Base-by-base conservation (phyloP, 2,888 invertebrate species). In the Andrena bucephala region DNA sequence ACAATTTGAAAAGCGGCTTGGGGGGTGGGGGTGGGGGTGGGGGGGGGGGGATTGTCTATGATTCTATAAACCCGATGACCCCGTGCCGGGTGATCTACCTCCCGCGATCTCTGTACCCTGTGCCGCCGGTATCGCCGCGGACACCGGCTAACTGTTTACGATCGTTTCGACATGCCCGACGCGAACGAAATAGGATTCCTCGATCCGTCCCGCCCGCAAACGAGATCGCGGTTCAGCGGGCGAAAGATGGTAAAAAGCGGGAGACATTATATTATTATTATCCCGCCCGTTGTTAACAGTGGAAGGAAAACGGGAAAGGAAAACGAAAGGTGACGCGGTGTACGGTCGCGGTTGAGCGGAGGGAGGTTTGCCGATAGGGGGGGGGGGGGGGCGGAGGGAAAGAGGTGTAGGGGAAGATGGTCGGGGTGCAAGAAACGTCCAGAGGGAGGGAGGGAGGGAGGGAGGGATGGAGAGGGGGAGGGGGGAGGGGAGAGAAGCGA, bases 1-100 rank as follows among this genome's bases (percentile, higher is more conserved):
- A 86, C 85, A 83, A 89, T 89, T 88, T 85, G 77, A 88, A 88
- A 83, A 84, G 79, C 70, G n/a, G 62, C 48, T 62, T 57, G 10
- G 3, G 4, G 3, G 1, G 13, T 27, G 27, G 27, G 10, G 31
- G 10, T 0, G 36, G 10, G 13, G 1, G 13, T 20, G 20, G 0
- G 10, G 5, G 10, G 1, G 36, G 10, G 2, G 42, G 42, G 13
- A 24, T 63, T 66, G 62, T 69, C 84, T 73, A 82, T 88, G 79
- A 79, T 79, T 86, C 80, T 77, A 88, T 84, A 87, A 85, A 84
- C 71, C 79, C 84, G 71, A 59, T 83, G 81, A 86, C 83, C 85
- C 73, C 75, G 48, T 36, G 10, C 8, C 27, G 62, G 54, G 50
- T 78, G 75, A 74, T 81, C 76, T 62, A 54, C 69, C 5, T 31